A percentile compares a stretch with the other conserved stretches of the same genome.
These are phyloP conservation scores for Psittacula echo DNA, from an alignment of 2,797 vertebrate species.

Conservation along the genomic window DNA sequence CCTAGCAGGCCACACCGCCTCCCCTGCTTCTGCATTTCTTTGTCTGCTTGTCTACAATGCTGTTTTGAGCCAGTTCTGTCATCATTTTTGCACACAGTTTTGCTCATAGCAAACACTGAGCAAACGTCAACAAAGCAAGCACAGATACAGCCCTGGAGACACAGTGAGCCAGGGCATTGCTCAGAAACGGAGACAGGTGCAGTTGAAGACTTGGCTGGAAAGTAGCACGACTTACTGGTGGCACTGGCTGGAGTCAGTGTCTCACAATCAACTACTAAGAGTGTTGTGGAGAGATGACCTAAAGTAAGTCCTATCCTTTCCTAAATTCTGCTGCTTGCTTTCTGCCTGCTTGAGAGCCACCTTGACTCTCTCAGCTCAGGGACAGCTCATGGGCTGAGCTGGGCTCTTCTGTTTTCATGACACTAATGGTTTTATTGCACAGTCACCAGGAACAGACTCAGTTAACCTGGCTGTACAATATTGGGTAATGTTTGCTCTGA, in stretches of 20 bases:
- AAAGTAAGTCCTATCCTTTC: neutral
- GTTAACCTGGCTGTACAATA: neutral
- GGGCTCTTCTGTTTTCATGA: neutral
- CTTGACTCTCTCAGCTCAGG: neutral
- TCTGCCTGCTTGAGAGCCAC: neutral
- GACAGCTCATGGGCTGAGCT: neutral
- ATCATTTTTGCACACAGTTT: neutral
- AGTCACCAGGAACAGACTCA: neutral
- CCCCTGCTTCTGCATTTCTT: neutral
- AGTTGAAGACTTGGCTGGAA: neutral
- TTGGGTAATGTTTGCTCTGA: neutral
- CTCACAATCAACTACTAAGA: neutral
- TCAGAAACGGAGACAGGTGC: neutral
- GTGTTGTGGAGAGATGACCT: neutral
- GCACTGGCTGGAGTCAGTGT: neutral
- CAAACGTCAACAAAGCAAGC: neutral
- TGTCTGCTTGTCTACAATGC: neutral
- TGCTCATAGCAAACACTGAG: neutral
- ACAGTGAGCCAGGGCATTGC: fast-evolving
- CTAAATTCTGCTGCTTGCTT: neutral
- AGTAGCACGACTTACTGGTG: neutral
- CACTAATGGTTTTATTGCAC: neutral
- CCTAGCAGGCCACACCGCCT: neutral
- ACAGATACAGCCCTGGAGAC: neutral
- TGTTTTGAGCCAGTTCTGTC: neutral